Base-by-base conservation (phyloP, 2,113 vertebrate species). In the Colinus virginianus region DNA sequence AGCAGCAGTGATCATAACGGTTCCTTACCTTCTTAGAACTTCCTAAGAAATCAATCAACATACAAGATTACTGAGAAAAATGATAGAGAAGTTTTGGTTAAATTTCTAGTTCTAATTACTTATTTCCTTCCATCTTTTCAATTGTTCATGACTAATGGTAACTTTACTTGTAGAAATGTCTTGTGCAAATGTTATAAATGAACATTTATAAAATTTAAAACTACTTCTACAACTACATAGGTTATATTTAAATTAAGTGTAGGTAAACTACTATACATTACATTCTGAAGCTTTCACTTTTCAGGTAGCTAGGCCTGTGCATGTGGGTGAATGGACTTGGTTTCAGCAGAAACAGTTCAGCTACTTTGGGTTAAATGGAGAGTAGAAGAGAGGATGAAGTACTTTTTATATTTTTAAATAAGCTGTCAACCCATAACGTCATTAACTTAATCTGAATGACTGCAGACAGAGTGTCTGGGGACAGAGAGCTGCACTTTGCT, bases 281-380 rank as follows among this genome's bases (percentile, higher is more conserved):
- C 2, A 1, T 49, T 90, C 48, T 72, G 55, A 90, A 67, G 66
- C 34, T 62, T 93, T 76, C 9, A 34, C n/a, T 16, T 72, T 90
- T 76, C 32, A 11, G 55, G 20, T 78, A 43, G n/a, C 30, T 90
- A 69, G 55, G 23, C 42, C 28, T 77, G 38, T 74, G 17, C 28
- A 58, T 89, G 67, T 18, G 66, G 53, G 19, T 70, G 13, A 80
- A 70, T 74, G 84, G 34, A 0, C 32, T 79, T 17, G 45, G 45
- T 90, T 83, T 88, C 66, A 88, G 56, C 66, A 92, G 70, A 72
- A 93, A 26, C 15, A 63, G 28, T 76, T 87, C 32, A 38, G 66
- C 21, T 14, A 8, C 36, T 53, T 63, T 77, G 56, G 16, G 42
- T 94, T 93, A 80, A 84, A 61, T 17, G 22, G 15, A 49, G 34